Evolutionary conservation across 2,113 vertebrate species (phyloP).

Genomic region (Alethe castanea): DNA sequence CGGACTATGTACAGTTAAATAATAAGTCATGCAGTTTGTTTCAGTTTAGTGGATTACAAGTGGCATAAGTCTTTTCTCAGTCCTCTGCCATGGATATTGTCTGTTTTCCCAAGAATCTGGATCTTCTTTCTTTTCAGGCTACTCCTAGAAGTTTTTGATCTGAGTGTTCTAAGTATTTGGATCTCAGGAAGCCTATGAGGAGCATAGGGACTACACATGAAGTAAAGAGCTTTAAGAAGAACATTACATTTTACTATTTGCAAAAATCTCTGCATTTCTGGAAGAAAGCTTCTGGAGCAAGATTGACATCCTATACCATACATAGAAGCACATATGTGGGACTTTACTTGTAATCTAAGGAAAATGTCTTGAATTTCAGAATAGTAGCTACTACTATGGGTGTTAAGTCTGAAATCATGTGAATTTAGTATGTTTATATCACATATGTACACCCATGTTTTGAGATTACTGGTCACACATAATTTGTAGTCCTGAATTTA

Average conservation of each 20-base stretch:
- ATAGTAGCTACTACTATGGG: neutral
- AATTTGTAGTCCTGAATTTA: neutral
- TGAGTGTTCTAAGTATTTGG: rapidly evolving
- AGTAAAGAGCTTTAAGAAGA: neutral
- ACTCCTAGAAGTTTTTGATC: neutral
- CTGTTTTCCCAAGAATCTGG: neutral
- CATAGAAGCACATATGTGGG: neutral
- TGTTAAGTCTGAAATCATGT: neutral
- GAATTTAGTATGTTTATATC: neutral
- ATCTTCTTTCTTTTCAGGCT: neutral
- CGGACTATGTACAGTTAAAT: neutral
- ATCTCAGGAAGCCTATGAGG: neutral
- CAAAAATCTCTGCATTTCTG: neutral
- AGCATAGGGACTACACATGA: neutral
- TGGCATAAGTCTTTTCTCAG: neutral
- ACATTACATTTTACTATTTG: neutral
- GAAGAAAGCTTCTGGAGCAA: neutral
- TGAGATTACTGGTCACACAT: neutral
- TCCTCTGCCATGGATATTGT: neutral
- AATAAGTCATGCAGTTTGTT: neutral
- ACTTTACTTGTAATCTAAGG: neutral
- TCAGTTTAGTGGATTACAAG: neutral
- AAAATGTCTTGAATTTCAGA: neutral
- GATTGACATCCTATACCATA: neutral
- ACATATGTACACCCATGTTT: neutral